These are phyloP conservation scores for Therioaphis trifolii DNA, from an alignment of 2,888 invertebrate species.

Conservation along the genomic window DNA sequence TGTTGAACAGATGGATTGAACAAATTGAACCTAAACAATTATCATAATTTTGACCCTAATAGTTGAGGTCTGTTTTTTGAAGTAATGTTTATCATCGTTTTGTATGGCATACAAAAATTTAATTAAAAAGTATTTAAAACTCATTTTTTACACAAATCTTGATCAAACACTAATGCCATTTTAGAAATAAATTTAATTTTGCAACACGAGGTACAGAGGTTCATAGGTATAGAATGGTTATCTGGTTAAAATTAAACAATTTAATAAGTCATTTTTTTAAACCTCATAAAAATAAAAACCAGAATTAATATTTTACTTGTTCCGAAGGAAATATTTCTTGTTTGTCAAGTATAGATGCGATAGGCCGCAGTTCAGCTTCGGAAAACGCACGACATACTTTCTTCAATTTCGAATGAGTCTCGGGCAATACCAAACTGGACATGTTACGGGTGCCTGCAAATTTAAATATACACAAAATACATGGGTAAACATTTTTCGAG, in stretches of 20 bases:
- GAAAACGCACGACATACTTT: constrained; percentile 35
- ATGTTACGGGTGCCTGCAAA: constrained; percentile 19
- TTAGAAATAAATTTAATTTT: not conserved
- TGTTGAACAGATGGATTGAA: too few relatives aligned
- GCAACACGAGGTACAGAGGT: not conserved
- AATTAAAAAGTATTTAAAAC: too few relatives aligned
- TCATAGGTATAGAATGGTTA: not conserved
- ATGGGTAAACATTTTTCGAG: too few relatives aligned
- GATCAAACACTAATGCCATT: not conserved
- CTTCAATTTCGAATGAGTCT: constrained; percentile 40
- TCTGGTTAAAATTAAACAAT: not conserved
- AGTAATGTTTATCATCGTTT: too few relatives aligned
- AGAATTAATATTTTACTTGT: constrained; percentile 24
- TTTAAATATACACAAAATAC: too few relatives aligned
- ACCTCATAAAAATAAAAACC: not conserved
- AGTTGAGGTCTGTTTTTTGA: too few relatives aligned
- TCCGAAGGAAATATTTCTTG: constrained; percentile 41
- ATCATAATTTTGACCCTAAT: too few relatives aligned
- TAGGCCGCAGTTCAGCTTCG: constrained; percentile 21
- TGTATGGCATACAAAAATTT: too few relatives aligned
- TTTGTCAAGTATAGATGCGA: constrained; percentile 41
- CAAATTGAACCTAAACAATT: too few relatives aligned
- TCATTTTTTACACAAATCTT: too few relatives aligned
- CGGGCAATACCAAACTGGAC: constrained; percentile 15
- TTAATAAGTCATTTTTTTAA: not conserved